Evolutionary conservation across 2,797 vertebrate species (phyloP), one percentile per base, ranked within the genome.

Genomic region (Macroramphosus scolopax): DNA sequence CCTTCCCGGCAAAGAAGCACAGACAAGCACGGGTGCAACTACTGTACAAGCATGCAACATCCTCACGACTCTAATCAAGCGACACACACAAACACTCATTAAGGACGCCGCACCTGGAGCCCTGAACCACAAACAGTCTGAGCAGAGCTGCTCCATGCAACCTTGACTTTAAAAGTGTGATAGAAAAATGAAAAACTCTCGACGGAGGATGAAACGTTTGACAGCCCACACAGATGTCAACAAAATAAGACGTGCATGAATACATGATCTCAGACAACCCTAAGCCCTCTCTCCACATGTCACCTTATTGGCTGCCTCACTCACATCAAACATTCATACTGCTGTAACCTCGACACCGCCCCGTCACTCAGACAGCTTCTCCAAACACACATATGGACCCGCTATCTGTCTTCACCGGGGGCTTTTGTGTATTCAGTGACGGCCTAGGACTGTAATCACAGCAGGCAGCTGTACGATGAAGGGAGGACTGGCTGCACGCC

Each of bases 391-490:
- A 56, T 39, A 49, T n/a, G 59, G 37, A 44, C 54, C 37, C 24
- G 30, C 40, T n/a, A n/a, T n/a, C n/a, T n/a, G n/a, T n/a, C n/a
- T n/a, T n/a, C n/a, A n/a, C n/a, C n/a, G n/a, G n/a, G n/a, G n/a
- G n/a, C n/a, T n/a, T n/a, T n/a, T n/a, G n/a, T n/a, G n/a, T n/a
- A n/a, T n/a, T n/a, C n/a, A n/a, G n/a, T n/a, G n/a, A n/a, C n/a
- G n/a, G n/a, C n/a, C n/a, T n/a, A n/a, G n/a, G n/a, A n/a, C n/a
- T n/a, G n/a, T n/a, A n/a, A n/a, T 86, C 71, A 78, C 60, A 74
- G 51, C 63, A 55, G 67, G 65, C 45, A 29, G 57, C 70, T 50
- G 63, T 53, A 52, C 51, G 64, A 80, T 63, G 62, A 64, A 72
- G 66, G 49, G 38, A 14, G 13, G 41, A 46, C 44, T 25, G 13